These are phyloP conservation scores for Linnaemya tessellans DNA, from an alignment of 2,888 invertebrate genomes.

Conservation along the genomic window DNA sequence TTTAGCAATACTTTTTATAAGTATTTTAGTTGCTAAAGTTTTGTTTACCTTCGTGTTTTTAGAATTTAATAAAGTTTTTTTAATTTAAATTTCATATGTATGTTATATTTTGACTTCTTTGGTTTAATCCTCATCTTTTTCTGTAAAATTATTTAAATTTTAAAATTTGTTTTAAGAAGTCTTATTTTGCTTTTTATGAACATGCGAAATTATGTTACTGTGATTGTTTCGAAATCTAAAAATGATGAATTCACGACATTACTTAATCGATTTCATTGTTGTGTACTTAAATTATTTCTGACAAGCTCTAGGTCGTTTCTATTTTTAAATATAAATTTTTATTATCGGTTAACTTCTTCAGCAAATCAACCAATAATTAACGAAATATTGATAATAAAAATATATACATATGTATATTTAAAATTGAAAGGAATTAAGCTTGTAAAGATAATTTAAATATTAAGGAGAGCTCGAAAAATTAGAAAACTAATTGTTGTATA, in stretches of 20 bases:
- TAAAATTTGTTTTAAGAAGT: constrained; percentile 8
- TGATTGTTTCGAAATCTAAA: not conserved
- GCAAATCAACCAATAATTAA: no score
- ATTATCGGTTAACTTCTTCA: no score
- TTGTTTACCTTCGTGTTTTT: constrained; percentile 53
- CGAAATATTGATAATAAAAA: no score
- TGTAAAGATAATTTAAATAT: no score
- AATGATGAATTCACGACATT: not conserved
- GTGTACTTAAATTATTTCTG: no score
- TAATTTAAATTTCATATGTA: not conserved
- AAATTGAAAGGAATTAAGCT: no score
- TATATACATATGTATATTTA: no score
- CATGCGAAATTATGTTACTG: constrained; percentile 4
- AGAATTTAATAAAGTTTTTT: constrained; percentile 22
- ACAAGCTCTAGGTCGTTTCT: no score
- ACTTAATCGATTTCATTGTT: no score
- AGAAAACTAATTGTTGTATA: no score
- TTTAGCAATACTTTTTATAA: constrained; percentile 64
- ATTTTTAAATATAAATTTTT: no score
- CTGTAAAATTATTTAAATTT: constrained; percentile 67
- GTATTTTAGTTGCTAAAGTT: constrained; percentile 39
- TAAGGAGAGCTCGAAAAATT: no score
- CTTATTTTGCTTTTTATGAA: not conserved
- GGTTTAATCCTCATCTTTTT: constrained; percentile 74
- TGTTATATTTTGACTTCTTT: constrained; percentile 2